phyloP scores from a whole-genome alignment of 2,797 vertebrate genomes.

The Chrysocyon brachyurus region DNA sequence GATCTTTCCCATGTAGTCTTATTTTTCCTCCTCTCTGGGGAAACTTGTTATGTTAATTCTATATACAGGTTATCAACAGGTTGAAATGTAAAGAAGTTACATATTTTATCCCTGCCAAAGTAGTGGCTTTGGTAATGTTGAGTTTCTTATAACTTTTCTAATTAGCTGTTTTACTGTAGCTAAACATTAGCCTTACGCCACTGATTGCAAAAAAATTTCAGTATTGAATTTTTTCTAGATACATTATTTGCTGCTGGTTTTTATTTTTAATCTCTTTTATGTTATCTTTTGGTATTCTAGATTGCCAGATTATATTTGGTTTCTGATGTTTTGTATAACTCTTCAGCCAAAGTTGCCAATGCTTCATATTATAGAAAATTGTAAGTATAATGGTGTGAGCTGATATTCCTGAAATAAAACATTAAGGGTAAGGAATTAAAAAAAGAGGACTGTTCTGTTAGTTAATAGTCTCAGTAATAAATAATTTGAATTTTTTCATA shows the following conservation, averaged over 20 bases:
- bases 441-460: slow-evolving; percentile 59
- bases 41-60: slow-evolving; percentile 10
- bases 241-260: slow-evolving; percentile 46
- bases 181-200: background rate
- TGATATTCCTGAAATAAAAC: slow-evolving; percentile 59
- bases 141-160: slow-evolving; percentile 33
- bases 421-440: slow-evolving; percentile 54
- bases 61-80: background rate
- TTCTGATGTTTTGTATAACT: slow-evolving; percentile 99
- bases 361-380: slow-evolving; percentile 99
- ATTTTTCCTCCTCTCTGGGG: slow-evolving; percentile 38
- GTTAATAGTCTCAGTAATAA: background rate
- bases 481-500: slow-evolving; percentile 50
- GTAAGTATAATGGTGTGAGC: slow-evolving; percentile 90
- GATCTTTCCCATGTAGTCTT: slow-evolving; percentile 18
- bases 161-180: slow-evolving; percentile 36
- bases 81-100: slow-evolving; percentile 41
- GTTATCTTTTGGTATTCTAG: slow-evolving; percentile 88
- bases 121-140: background rate
- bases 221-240: background rate
- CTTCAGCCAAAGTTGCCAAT: slow-evolving; percentile 99
- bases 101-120: background rate
- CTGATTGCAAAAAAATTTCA: background rate
- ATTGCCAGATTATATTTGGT: slow-evolving; percentile 99
- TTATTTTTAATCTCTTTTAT: slow-evolving; percentile 61